Base-by-base conservation (phyloP, 2,113 vertebrate species). In the Percopsis transmontana region DNA sequence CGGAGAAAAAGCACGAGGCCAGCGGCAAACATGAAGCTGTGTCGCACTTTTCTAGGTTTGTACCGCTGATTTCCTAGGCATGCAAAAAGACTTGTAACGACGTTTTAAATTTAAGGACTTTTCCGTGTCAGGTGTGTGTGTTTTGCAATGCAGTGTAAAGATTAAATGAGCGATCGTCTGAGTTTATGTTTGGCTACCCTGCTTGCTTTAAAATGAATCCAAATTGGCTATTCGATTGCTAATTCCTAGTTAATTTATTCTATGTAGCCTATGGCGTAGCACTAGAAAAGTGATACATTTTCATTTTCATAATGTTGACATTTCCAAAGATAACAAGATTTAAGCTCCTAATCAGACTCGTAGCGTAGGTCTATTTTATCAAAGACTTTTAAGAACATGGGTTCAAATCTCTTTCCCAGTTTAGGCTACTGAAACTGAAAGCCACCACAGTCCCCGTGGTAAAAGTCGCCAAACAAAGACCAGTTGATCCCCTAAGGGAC, bases 11-110 rank as follows among this genome's bases (percentile, higher is more conserved):
- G 12, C 3, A 54, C 13, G 15, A 58, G 71, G 68, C 79, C 61
- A 72, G 84, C 68, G 70, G 92, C 91, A 85, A 91, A 88, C 82
- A 97, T 98, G 96, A 94, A 92, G 87, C 92, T 96, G 91, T 97
- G 97, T 68, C 92, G 92, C 89, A 90, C 87, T 70, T 98, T 98
- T 88, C 91, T 98, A 80, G 96, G 96, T 98, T 91, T 79, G 96
- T 97, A 90, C 64, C 65, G 15, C 40, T 77, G 9, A 58, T 47
- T 62, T 65, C 3, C 40, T 53, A 0, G 42, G 33, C 56, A 15
- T 12, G 33, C 14, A 10, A 18, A 14, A 15, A n/a, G 63, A 65
- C 66, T 66, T 57, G 23, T 18, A 13, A 2, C 1, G 5, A 66
- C 57, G 41, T 68, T 62, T 59, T 1, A 33, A 33, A 7, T 33